Percentiles rank a stretch among this genome's conserved stretches.
Conservation (phyloP, 1,140 invertebrate genomes). For the Drosophila serrata region DNA sequence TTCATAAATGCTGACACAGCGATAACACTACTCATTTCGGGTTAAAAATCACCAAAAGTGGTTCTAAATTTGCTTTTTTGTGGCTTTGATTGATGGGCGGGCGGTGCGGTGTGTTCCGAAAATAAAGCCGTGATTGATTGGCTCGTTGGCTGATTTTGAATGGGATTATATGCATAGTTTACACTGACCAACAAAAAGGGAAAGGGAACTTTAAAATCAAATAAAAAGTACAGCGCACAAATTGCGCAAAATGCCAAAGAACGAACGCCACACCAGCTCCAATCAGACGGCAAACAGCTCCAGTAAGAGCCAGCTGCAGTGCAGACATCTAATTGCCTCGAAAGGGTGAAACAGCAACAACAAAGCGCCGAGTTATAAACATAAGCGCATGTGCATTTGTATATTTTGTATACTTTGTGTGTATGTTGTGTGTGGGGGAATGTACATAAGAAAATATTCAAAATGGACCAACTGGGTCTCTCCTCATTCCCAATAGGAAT, state of each 20-base stretch:
- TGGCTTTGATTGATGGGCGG: conserved; percentile 54
- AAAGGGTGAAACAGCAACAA: conserved; percentile 43
- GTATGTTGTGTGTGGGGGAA: conserved; percentile 29
- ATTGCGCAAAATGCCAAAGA: conserved; percentile 77
- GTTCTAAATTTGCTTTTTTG: conserved; percentile 44
- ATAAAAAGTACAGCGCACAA: conserved; percentile 73
- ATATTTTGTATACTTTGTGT: conserved; percentile 8
- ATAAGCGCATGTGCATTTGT: conserved; percentile 23
- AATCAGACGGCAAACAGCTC: conserved; percentile 38
- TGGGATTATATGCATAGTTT: conserved; percentile 42
- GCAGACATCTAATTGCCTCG: conserved; percentile 55
- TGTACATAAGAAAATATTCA: conserved; percentile 55
- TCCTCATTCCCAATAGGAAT: conserved; percentile 60
- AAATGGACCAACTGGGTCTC: conserved; percentile 74
- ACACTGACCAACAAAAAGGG: conserved; percentile 29
- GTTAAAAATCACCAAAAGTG: conserved; percentile 28
- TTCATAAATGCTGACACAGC: conserved; percentile 26
- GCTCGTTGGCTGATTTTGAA: conserved; percentile 42
- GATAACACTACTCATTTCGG: conserved; percentile 25
- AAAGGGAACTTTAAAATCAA: conserved; percentile 21
- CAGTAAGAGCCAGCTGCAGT: conserved; percentile 37
- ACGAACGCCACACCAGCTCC: conserved; percentile 61
- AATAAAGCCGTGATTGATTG: conserved; percentile 62
- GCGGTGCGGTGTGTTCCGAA: conserved; percentile 17
- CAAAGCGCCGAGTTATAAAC: conserved; percentile 44